Conservation (phyloP, 1,140 invertebrate species). For the Pseudobourletiella spinata region DNA sequence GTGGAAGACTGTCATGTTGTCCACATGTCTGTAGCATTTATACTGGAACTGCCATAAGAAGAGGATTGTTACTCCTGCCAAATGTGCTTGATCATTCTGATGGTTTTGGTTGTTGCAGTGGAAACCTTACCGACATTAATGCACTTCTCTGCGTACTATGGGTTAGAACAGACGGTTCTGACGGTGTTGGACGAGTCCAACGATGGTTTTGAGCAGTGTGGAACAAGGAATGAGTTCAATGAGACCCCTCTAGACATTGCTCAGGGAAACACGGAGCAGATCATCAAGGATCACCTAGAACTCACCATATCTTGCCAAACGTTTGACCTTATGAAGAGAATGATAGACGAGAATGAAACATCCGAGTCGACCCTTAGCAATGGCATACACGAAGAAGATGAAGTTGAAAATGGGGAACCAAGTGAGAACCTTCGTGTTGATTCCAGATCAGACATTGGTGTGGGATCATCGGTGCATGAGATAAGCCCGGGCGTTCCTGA, state of each 20-base stretch:
- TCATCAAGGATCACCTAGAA: slow-evolving; percentile 28
- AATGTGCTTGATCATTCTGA: too few relatives aligned
- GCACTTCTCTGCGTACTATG: slow-evolving; percentile 78
- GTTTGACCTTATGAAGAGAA: slow-evolving; percentile 19
- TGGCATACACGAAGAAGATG: background rate
- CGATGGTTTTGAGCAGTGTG: slow-evolving; percentile 28
- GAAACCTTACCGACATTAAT: slow-evolving; percentile 73
- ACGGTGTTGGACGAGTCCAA: slow-evolving; percentile 58
- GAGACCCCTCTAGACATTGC: slow-evolving; percentile 28
- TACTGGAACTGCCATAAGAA: too few relatives aligned
- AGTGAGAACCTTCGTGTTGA: background rate
- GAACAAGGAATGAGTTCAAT: slow-evolving; percentile 12
- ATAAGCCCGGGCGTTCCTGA: too few relatives aligned
- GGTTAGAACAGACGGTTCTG: slow-evolving; percentile 69
- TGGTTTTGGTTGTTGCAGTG: too few relatives aligned
- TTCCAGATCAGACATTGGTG: too few relatives aligned
- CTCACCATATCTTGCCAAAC: slow-evolving; percentile 9
- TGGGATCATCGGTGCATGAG: too few relatives aligned
- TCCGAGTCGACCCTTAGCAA: background rate
- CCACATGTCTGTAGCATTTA: too few relatives aligned
- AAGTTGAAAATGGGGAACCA: background rate
- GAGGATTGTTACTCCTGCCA: too few relatives aligned
- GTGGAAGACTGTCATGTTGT: too few relatives aligned
- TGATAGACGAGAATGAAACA: background rate
- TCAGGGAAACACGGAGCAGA: slow-evolving; percentile 10